Conservation (phyloP, 2,888 invertebrate genomes). For the Polyploca ridens region DNA sequence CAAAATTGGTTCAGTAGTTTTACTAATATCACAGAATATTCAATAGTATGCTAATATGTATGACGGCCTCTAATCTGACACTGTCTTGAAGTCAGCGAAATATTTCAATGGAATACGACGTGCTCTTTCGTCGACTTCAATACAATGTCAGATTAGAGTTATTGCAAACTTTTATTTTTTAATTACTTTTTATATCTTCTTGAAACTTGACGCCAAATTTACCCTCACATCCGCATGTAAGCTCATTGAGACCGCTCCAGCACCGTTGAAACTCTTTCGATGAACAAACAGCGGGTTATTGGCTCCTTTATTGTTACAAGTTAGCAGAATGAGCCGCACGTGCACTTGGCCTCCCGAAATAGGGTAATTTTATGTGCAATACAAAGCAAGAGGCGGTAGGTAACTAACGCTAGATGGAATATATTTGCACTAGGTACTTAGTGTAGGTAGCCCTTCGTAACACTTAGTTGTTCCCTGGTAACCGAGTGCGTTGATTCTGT, state of each 20-base stretch:
- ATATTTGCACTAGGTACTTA: background rate
- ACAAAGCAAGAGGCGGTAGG: background rate
- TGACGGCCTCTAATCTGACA: too few species aligned
- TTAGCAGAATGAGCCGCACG: background rate
- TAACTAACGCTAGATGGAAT: background rate
- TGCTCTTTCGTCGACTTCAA: too few species aligned
- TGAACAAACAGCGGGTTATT: background rate
- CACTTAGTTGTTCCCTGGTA: background rate
- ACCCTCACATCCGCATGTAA: background rate
- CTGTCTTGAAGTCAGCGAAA: too few species aligned
- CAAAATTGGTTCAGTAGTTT: too few species aligned
- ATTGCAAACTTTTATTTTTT: too few species aligned
- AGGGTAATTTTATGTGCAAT: background rate
- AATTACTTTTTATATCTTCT: too few species aligned
- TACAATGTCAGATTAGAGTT: too few species aligned
- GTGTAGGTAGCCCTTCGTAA: background rate
- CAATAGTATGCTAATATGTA: too few species aligned
- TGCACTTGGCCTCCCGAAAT: background rate
- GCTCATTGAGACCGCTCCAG: background rate
- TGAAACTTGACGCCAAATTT: too few species aligned
- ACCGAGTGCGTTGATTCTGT: too few species aligned
- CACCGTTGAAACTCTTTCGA: background rate
- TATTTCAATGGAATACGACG: too few species aligned
- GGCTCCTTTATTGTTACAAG: conserved; percentile 1
- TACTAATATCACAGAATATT: too few species aligned